phyloP scores from a whole-genome alignment of 1,140 invertebrate genomes.

The Ceratosolen fusciceps region DNA sequence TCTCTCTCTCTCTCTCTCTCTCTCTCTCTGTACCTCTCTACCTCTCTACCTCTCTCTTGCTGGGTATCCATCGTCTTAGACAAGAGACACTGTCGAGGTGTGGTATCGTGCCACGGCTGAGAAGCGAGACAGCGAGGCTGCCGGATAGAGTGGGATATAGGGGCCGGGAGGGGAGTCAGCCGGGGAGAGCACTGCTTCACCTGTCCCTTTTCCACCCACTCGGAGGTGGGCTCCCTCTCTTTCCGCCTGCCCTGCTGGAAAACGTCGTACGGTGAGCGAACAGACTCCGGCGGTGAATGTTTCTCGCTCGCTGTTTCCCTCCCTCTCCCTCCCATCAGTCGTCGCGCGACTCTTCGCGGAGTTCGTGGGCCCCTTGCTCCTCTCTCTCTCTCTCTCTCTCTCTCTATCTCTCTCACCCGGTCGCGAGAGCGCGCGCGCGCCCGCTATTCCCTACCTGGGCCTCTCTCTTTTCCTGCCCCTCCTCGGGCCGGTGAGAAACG shows the following conservation, averaged over 20 bases:
- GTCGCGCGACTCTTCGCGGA: conserved; percentile 14
- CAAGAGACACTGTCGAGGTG: conserved; percentile 17
- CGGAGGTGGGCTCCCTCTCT: not conserved
- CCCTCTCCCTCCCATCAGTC: not conserved
- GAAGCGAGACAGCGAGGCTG: not conserved
- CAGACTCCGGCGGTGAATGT: conserved; percentile 22
- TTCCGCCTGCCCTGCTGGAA: not conserved
- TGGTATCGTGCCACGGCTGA: conserved; percentile 14
- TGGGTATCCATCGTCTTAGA: not conserved
- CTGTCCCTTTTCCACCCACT: conserved; percentile 33
- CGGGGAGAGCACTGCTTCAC: not conserved
- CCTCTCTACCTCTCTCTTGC: no score
- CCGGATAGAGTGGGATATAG: not conserved
- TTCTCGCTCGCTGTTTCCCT: not conserved
- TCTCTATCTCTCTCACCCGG: not conserved
- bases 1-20: no score
- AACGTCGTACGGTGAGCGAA: conserved; percentile 4
- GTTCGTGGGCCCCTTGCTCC: conserved; percentile 15
- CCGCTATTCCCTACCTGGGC: not conserved
- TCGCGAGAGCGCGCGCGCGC: no score
- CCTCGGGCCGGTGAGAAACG: not conserved
- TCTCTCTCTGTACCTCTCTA: no score
- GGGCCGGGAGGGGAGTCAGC: no score
- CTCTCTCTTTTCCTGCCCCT: not conserved
- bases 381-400: not conserved